Base-by-base conservation (phyloP, 2,797 vertebrate genomes). In the Denticeps clupeoides region DNA sequence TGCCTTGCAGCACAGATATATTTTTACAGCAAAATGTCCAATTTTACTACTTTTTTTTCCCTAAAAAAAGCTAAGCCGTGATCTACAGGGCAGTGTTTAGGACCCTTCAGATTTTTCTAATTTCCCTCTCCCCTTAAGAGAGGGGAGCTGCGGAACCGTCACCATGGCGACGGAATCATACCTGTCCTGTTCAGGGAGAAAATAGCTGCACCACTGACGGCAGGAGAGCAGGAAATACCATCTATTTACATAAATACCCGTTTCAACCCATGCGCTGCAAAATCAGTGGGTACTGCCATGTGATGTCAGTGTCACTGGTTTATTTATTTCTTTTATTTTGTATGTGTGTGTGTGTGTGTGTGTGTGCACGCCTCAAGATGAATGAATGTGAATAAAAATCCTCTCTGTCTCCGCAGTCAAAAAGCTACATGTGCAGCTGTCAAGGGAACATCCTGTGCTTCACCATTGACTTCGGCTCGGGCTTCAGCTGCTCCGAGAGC, bases 401-500 rank as follows among this genome's bases (percentile, higher is more conserved):
- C n/a, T n/a, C n/a, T n/a, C n/a, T n/a, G n/a, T n/a, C n/a, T n/a
- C n/a, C n/a, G n/a, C 75, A 97, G 92, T 89, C 87, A 28, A 93
- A 83, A 79, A 90, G 85, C 35, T 94, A 91, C 64, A 62, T 67
- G 59, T 94, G 92, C 82, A 89, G 82, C 70, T 88, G 84, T 77
- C 89, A 89, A 76, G 89, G 91, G 52, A 87, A 77, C 23, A 52
- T 68, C 2, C 68, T 92, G 33, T 79, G 86, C 70, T 90, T 97
- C 74, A 90, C 82, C 1, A 44, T 95, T 2, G 90, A 95, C 71
- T 92, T 95, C 51, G 72, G 80, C 21, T 75, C 83, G 18, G 91
- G 91, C 57, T 93, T 97, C 78, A 87, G 82, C 60, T 97, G 91
- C 74, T 87, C 85, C 28, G 84, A 95, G 58, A 79, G 69, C 56